A percentile compares a stretch with the other conserved stretches of the same genome.
Evolutionary conservation across 2,797 vertebrate genomes (phyloP).

Genomic region (Mormyrops boulengeri): DNA sequence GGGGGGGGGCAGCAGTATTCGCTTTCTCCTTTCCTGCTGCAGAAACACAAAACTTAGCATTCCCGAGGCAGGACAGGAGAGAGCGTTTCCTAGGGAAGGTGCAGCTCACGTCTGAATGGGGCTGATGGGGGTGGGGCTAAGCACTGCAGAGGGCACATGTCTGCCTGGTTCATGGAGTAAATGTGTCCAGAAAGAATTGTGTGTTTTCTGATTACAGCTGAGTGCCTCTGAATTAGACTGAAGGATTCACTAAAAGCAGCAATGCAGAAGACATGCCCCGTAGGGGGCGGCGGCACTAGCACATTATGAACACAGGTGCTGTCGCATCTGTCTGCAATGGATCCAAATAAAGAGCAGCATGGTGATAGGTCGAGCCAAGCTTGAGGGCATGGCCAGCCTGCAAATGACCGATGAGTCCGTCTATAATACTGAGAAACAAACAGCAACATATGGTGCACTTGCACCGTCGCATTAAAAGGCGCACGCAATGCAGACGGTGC

Average conservation of each 20-base stretch:
- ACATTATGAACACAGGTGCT: background rate
- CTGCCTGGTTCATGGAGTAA: background rate
- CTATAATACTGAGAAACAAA: background rate
- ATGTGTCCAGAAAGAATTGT: background rate
- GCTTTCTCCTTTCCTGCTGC: background rate
- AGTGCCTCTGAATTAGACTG: background rate
- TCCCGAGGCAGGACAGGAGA: background rate
- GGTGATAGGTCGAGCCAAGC: background rate
- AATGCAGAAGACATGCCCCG: background rate
- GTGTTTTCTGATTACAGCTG: background rate
- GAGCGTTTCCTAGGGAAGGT: background rate
- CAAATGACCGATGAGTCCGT: background rate
- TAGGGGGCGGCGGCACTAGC: background rate
- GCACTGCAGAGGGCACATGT: background rate
- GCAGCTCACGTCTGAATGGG: background rate
- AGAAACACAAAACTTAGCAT: constrained; percentile 14
- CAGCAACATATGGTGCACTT: background rate
- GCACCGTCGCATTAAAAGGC: background rate
- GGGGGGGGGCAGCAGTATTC: background rate
- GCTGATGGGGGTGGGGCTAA: background rate
- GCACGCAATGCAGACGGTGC: background rate
- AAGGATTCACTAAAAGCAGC: background rate
- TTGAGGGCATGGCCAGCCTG: background rate
- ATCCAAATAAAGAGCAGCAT: background rate
- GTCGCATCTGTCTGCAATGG: background rate